Base-by-base conservation (phyloP, 2,888 invertebrate genomes). In the Phrixothrix hirtus region DNA sequence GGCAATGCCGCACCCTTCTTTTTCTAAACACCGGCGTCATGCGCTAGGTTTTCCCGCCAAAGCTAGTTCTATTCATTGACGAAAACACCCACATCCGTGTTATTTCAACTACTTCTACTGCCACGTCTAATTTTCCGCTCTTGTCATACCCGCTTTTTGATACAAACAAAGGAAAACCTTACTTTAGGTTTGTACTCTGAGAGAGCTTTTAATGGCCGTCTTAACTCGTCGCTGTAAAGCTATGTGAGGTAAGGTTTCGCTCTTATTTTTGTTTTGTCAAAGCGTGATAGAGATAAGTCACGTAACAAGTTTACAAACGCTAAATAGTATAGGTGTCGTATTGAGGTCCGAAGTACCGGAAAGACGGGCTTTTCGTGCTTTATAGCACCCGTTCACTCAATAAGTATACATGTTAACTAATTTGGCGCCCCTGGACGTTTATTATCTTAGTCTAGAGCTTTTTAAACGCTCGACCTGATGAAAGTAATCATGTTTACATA, bases 21-120 rank as follows among this genome's bases (percentile, higher is more conserved):
- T 53, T 6, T 48, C 29, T 14, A 16, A 34, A 6, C 21, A 12
- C 6, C 32, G 38, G 16, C 31, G 15, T 15, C 53, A 53, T 53
- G 53, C 53, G 53, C 53, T 38, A 16, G 29, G 15, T 34, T 43
- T 53, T 53, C 56, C 58, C 56, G 56, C 56, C 56, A 56, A 57
- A 56, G 46, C 44, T 48, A 41, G 21, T 25, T 32, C 53, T 48
- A 50, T 54, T 54, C 56, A 59, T 56, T 56, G 58, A 56, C 56
- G 49, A 54, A 55, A 45, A 54, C 58, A 50, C 58, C 58, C 56
- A 59, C 59, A 51, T 51, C 47, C 46, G 36, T 31, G 41, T 42
- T 31, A 15, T 46, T 39, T 16, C 35, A 41, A 41, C 45, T 29
- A 45, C 26, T 45, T 52, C 31, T 35, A 34, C 34, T 26, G 13